Conservation (phyloP, 2,113 vertebrate genomes). For the Myrmecophaga tridactyla region DNA sequence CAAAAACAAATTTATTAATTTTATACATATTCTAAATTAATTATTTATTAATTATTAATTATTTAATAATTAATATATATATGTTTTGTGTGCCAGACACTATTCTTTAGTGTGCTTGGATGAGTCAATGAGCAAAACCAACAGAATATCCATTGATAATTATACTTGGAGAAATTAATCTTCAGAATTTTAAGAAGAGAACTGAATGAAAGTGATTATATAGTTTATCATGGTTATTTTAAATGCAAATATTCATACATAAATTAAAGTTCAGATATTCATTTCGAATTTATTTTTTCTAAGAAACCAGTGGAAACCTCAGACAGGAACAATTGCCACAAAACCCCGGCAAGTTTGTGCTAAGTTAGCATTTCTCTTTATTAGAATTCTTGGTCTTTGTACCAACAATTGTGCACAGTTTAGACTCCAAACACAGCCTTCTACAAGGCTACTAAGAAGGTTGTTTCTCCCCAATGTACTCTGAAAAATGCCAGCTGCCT, state of each 20-base stretch:
- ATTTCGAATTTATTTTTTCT: neutral
- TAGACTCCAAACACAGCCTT: slow-evolving; percentile 49
- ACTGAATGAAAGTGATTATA: neutral
- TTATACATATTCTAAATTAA: no score
- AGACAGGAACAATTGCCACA: neutral
- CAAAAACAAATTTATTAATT: no score
- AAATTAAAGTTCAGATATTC: neutral
- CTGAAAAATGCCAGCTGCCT: slow-evolving; percentile 48
- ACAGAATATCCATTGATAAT: neutral
- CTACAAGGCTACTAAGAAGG: neutral
- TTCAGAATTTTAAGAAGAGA: neutral
- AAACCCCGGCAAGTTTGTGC: neutral
- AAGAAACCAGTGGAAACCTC: neutral
- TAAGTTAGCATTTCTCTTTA: slow-evolving; percentile 2
- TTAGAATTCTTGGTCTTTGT: slow-evolving; percentile 41
- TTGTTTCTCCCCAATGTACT: neutral
- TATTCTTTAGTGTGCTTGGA: neutral
- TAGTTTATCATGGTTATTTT: neutral
- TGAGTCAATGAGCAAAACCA: neutral
- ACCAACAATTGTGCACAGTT: slow-evolving; percentile 18
- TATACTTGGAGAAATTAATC: neutral
- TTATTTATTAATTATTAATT: no score
- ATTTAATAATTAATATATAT: no score
- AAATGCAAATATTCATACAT: neutral
- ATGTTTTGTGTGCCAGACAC: neutral